These are phyloP conservation scores for Coryphaenoides rupestris DNA, from an alignment of 2,113 vertebrate genomes.

Conservation along the genomic window DNA sequence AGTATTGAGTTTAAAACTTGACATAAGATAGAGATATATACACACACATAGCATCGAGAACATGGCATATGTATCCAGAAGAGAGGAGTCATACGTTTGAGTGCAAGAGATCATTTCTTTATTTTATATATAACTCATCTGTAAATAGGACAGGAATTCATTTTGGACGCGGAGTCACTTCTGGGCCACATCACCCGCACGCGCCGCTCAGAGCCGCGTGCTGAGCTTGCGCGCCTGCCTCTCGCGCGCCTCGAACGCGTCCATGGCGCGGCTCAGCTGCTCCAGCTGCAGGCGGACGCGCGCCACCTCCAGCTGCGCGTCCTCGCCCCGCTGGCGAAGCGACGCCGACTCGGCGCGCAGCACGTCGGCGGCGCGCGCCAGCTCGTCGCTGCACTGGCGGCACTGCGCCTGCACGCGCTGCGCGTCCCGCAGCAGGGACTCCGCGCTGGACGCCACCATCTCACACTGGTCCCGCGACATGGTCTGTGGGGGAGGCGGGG, in stretches of 20 bases:
- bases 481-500: conserved; percentile 25
- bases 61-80: too few species aligned
- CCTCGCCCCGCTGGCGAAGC: conserved; percentile 61
- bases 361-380: conserved; percentile 45
- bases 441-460: conserved; percentile 55
- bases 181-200: too few species aligned
- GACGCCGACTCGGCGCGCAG: conserved; percentile 57
- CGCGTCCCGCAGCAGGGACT: conserved; percentile 61
- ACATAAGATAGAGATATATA: too few species aligned
- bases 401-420: conserved; percentile 62
- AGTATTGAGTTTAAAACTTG: too few species aligned
- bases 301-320: conserved; percentile 65
- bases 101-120: too few species aligned
- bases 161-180: too few species aligned
- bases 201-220: conserved; percentile 63
- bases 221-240: conserved; percentile 64
- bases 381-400: conserved; percentile 52
- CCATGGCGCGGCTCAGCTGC: conserved; percentile 59
- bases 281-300: conserved; percentile 56
- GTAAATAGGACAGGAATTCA: too few species aligned
- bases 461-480: conserved; percentile 57
- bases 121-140: too few species aligned
- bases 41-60: too few species aligned
- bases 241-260: conserved; percentile 59
- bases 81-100: too few species aligned